These are phyloP conservation scores for Zoanthus sansibaricus DNA, from an alignment of 92 coral and sea anemone species.

Conservation along the genomic window DNA sequence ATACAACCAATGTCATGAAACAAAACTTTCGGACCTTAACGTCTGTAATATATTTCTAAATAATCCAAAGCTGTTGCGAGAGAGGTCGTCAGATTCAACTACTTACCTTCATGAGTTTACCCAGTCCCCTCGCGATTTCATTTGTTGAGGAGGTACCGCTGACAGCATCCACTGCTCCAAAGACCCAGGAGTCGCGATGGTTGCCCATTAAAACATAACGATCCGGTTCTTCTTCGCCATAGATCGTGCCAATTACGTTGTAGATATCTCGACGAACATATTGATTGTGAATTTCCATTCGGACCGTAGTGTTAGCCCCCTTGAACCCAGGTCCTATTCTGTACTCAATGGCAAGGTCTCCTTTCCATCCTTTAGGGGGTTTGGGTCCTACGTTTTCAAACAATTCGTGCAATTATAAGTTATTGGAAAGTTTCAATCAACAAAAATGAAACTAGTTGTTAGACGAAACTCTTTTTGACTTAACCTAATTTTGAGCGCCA, in stretches of 20 bases:
- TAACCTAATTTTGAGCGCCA: no score
- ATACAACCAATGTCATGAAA: background rate
- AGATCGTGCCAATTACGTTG: conserved; percentile 90
- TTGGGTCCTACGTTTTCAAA: conserved; percentile 58
- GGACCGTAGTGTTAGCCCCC: conserved; percentile 57
- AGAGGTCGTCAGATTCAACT: no score
- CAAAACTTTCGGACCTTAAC: background rate
- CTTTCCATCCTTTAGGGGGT: conserved; percentile 76
- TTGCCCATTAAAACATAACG: conserved; percentile 70
- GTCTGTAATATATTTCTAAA: no score
- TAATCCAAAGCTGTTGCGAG: background rate
- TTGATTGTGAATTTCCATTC: conserved; percentile 73
- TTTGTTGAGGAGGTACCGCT: conserved; percentile 67
- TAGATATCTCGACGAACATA: conserved; percentile 64
- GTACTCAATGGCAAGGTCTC: conserved; percentile 69
- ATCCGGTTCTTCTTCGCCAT: conserved; percentile 79
- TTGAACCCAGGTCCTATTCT: conserved; percentile 78
- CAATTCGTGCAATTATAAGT: background rate
- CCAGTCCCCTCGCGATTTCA: conserved; percentile 71
- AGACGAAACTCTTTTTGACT: no score
- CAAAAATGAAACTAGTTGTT: no score
- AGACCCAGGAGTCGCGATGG: conserved; percentile 80
- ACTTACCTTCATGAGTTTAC: conserved; percentile 54
- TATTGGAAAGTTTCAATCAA: no score
- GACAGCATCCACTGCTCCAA: conserved; percentile 77